phyloP scores from a whole-genome alignment of 2,113 vertebrate species.

The Gavialis gangeticus region DNA sequence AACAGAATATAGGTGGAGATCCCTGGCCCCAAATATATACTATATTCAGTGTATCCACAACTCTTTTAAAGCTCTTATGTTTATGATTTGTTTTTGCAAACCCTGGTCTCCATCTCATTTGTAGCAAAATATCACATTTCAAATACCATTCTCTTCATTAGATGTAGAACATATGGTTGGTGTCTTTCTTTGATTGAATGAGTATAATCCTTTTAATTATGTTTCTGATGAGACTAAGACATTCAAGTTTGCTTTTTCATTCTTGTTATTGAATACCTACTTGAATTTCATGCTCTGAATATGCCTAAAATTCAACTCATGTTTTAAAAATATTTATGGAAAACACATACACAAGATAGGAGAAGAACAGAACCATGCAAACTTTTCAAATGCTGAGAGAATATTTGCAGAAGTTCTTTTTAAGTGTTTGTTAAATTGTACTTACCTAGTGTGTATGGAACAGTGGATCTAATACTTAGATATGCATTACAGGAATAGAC shows the following conservation, averaged over 20 bases:
- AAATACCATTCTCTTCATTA: neutral
- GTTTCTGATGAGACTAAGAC: neutral
- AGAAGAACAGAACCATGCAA: neutral
- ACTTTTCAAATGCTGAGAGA: neutral
- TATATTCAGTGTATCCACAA: neutral
- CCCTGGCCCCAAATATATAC: neutral
- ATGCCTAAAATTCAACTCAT: neutral
- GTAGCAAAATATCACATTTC: neutral
- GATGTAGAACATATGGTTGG: neutral
- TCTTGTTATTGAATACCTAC: neutral
- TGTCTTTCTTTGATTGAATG: neutral
- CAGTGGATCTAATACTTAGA: neutral
- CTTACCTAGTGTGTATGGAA: neutral
- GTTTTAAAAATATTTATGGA: neutral
- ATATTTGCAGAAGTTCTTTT: neutral
- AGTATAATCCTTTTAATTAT: neutral
- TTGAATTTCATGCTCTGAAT: constrained; percentile 1
- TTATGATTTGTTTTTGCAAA: neutral
- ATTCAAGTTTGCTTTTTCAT: constrained; percentile 5
- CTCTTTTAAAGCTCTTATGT: neutral
- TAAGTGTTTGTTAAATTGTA: neutral
- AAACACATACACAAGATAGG: neutral
- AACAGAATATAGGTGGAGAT: neutral
- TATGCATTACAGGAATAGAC: neutral
- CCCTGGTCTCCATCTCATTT: neutral